Base-by-base conservation (phyloP, 2,888 invertebrate species). In the Athetis lepigone region DNA sequence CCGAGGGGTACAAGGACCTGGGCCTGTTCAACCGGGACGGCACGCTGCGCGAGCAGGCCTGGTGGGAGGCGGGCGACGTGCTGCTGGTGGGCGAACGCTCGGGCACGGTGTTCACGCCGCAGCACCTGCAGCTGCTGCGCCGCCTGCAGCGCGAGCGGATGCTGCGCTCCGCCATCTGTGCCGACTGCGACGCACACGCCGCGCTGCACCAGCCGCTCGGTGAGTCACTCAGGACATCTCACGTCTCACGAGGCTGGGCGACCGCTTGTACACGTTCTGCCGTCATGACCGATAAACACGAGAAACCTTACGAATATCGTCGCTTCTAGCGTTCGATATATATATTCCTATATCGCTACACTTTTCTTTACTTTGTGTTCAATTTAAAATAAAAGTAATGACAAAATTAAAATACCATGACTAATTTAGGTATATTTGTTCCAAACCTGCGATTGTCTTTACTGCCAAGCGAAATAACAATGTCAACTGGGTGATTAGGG, bases 1-100 rank as follows among this genome's bases (percentile, higher is more conserved):
- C 98, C 11, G 98, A 98, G 88, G 98, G 98, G 9, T 98, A 98
- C 94, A 98, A 98, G 91, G 98, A 98, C 87, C 96, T 97, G 95
- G 97, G 97, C 77, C 89, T 96, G 66, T 95, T 96, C 78, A 96
- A 96, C 81, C 95, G 95, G 56, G 94, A 93, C 55, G 95, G 95
- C 8, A 95, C 95, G 40, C 85, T 96, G 77, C 95, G 95, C 18
- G 96, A 96, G 85, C 96, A 96, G 83, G 95, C 95, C 2, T 94
- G 94, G 92, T 94, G 94, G 94, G 95, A 96, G 60, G 92, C 96
- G 0, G 96, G 96, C 6, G 96, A 96, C 75, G 96, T 96, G 79
- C 83, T 95, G 78, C 88, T 95, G 85, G 94, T 96, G 43, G 95
- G 96, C 71, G 96, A 95, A 77, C 89, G 92, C 64, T 93, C 94